Conservation (phyloP, 2,797 vertebrate species). For the Eutrigla gurnardus region DNA sequence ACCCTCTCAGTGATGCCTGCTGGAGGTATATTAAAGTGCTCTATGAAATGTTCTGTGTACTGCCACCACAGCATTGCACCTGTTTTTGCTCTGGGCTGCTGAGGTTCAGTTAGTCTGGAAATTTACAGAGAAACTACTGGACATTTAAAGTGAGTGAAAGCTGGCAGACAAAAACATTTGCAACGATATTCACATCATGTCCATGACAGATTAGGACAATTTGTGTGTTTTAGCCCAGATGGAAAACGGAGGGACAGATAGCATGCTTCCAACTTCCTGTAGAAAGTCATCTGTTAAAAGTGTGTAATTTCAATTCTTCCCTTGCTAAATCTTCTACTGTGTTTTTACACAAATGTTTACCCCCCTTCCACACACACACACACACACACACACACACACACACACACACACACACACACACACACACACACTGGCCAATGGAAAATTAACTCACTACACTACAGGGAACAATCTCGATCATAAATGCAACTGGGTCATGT, state of each 20-base stretch:
- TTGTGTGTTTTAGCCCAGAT: conserved; percentile 16
- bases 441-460: conserved; percentile 49
- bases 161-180: conserved; percentile 20
- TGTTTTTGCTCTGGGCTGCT: conserved; percentile 43
- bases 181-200: conserved; percentile 22
- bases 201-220: conserved; percentile 16
- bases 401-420: neutral
- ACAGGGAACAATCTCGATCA: conserved; percentile 70
- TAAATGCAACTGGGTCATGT: conserved; percentile 83
- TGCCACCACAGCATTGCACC: conserved; percentile 5
- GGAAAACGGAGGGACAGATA: conserved; percentile 16
- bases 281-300: conserved; percentile 7
- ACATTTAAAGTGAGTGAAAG: conserved; percentile 19
- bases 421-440: conserved; percentile 44
- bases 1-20: conserved; percentile 25
- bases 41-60: conserved; percentile 18
- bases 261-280: conserved; percentile 9
- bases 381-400: neutral
- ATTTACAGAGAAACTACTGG: conserved; percentile 16
- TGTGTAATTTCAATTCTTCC: conserved; percentile 8
- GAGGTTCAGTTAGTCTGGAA: conserved; percentile 24
- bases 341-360: conserved; percentile 48
- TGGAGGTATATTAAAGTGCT: conserved; percentile 31
- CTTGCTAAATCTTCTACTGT: conserved; percentile 4
- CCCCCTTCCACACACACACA: conserved; percentile 6